Conservation (phyloP, 2,888 invertebrate genomes). For the Adelognathus sp. region DNA sequence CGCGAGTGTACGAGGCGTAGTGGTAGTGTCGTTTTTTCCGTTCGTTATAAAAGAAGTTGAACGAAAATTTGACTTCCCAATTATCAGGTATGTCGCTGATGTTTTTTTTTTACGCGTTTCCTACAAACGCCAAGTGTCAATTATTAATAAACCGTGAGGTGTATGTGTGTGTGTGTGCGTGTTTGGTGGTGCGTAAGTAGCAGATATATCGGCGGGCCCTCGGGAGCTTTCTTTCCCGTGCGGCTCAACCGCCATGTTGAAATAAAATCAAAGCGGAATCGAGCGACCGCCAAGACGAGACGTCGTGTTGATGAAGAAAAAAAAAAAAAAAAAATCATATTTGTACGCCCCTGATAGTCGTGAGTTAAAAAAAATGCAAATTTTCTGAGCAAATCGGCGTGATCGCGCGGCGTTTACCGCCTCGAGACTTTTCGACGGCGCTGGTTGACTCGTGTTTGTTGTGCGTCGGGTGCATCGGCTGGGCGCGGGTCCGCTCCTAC, state of each 20-base stretch:
- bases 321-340: not conserved
- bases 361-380: not conserved
- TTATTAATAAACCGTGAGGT: not conserved
- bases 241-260: slow-evolving; percentile 82
- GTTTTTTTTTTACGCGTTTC: not conserved
- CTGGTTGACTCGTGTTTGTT: slow-evolving; percentile 70
- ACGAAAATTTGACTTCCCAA: slow-evolving; percentile 74
- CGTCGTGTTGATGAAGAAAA: slow-evolving; percentile 57
- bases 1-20: slow-evolving; percentile 77
- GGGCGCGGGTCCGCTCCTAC: slow-evolving; percentile 66
- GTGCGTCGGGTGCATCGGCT: slow-evolving; percentile 74
- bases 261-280: slow-evolving; percentile 78
- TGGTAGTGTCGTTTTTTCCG: slow-evolving; percentile 75
- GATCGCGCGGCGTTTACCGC: slow-evolving; percentile 56
- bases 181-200: slow-evolving; percentile 64
- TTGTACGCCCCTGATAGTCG: not conserved
- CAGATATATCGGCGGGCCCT: slow-evolving; percentile 68
- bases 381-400: slow-evolving; percentile 44
- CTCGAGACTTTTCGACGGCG: slow-evolving; percentile 18
- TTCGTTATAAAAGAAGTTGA: not conserved
- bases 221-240: slow-evolving; percentile 81
- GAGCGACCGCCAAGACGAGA: slow-evolving; percentile 70
- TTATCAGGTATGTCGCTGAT: slow-evolving; percentile 75
- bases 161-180: slow-evolving; percentile 56
- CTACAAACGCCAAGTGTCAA: not conserved